Evolutionary conservation across 1,140 invertebrate species (phyloP).

Genomic region (Hycleus cichorii): DNA sequence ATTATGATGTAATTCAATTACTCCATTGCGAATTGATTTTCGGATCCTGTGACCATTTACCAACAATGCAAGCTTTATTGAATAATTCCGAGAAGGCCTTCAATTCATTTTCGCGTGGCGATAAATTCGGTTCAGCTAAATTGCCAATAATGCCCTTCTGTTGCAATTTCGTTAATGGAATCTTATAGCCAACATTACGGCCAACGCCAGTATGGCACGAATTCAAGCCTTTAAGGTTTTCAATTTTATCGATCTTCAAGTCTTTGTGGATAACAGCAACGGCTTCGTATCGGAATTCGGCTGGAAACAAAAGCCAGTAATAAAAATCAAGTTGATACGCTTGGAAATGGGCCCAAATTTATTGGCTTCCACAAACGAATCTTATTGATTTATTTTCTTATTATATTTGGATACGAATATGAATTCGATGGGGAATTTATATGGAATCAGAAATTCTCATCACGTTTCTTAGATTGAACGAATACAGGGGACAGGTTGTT

Average conservation of each 20-base stretch:
- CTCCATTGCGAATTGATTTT: constrained; percentile 60
- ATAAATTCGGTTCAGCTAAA: constrained; percentile 57
- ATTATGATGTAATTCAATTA: constrained; percentile 32
- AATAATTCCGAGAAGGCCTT: constrained; percentile 66
- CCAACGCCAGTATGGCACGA: constrained; percentile 76
- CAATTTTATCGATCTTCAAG: constrained; percentile 53
- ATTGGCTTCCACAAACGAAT: too few relatives aligned
- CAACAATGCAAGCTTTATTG: constrained; percentile 67
- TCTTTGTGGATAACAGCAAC: constrained; percentile 69
- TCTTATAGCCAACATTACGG: constrained; percentile 72
- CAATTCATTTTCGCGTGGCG: constrained; percentile 67
- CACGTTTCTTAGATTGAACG: too few relatives aligned
- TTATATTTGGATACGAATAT: too few relatives aligned
- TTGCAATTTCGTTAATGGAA: constrained; percentile 64
- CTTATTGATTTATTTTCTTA: too few relatives aligned
- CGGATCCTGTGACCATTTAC: constrained; percentile 67
- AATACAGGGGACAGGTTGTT: too few relatives aligned
- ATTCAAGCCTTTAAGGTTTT: constrained; percentile 60
- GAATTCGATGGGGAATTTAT: too few relatives aligned
- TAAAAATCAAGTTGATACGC: too few relatives aligned
- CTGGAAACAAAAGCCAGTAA: constrained; percentile 36
- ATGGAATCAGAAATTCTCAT: too few relatives aligned
- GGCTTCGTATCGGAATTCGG: constrained; percentile 67
- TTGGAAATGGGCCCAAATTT: too few relatives aligned
- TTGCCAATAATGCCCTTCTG: constrained; percentile 57